A percentile compares a stretch with the other conserved stretches of the same genome.
Conservation (phyloP, 2,888 invertebrate species). For the Belgica antarctica region DNA sequence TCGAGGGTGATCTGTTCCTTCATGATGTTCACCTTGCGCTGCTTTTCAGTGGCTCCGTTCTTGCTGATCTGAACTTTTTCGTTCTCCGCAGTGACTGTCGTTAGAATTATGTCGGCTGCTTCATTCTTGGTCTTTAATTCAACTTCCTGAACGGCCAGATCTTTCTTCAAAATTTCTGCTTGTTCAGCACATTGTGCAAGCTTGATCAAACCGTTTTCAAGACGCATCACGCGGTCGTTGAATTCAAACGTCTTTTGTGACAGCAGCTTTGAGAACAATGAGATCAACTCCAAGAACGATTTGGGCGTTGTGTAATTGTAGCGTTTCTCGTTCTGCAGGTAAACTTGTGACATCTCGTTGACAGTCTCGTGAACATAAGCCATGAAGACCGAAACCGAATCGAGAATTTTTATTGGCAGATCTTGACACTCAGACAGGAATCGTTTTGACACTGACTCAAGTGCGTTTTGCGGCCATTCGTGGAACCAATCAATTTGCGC, state of each 20-base stretch:
- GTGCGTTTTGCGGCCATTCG: constrained; percentile 90
- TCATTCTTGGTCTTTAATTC: constrained; percentile 83
- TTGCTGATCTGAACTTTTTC: constrained; percentile 88
- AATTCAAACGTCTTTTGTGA: constrained; percentile 67
- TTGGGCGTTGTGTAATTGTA: constrained; percentile 97
- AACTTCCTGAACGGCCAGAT: constrained; percentile 70
- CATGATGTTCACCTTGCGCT: constrained; percentile 83
- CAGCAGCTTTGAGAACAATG: constrained; percentile 72
- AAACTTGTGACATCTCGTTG: constrained; percentile 77
- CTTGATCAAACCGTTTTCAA: constrained; percentile 87
- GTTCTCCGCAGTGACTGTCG: constrained; percentile 83
- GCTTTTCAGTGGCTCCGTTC: constrained; percentile 77
- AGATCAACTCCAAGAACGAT: constrained; percentile 89
- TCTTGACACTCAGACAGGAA: constrained; percentile 70
- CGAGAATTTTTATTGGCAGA: constrained; percentile 63
- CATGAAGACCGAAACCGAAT: constrained; percentile 80
- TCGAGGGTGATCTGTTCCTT: constrained; percentile 84
- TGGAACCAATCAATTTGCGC: constrained; percentile 96
- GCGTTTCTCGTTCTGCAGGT: constrained; percentile 79
- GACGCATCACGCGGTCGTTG: constrained; percentile 69
- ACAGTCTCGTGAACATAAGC: constrained; percentile 85
- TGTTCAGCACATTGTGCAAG: constrained; percentile 81
- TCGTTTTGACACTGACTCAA: constrained; percentile 80
- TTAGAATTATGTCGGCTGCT: constrained; percentile 83
- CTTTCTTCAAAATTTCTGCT: constrained; percentile 63